phyloP scores from a whole-genome alignment of 2,888 invertebrate species.

The Hirtodrosophila duncani region DNA sequence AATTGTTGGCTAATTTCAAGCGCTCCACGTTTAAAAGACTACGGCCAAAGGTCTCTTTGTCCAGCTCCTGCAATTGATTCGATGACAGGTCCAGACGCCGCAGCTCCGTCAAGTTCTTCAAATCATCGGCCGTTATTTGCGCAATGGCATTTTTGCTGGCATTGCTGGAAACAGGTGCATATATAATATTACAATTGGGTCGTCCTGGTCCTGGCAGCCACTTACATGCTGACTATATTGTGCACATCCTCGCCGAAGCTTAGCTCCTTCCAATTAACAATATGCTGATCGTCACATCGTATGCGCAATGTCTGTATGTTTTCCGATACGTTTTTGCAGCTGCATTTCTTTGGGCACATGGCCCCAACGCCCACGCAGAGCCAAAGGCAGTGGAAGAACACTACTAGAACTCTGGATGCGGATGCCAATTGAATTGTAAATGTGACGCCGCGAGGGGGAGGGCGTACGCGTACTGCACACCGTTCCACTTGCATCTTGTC shows the following conservation, averaged over 20 bases:
- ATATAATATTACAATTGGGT: not conserved
- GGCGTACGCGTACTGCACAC: conserved; percentile 4
- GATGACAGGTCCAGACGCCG: conserved; percentile 84
- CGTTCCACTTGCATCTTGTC: conserved; percentile 11
- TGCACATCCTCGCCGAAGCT: conserved; percentile 70
- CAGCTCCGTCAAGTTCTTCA: conserved; percentile 85
- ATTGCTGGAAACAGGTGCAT: conserved; percentile 84
- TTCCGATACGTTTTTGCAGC: conserved; percentile 69
- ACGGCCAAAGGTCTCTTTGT: conserved; percentile 84
- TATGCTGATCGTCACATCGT: conserved; percentile 70
- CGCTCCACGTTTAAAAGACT: conserved; percentile 83
- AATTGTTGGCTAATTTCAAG: conserved; percentile 86
- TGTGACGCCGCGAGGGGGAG: too few relatives aligned
- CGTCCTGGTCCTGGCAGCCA: not conserved
- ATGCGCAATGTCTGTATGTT: conserved; percentile 70
- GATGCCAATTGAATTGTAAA: not conserved
- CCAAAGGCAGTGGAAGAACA: too few relatives aligned
- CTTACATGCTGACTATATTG: conserved; percentile 73
- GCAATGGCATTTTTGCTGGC: conserved; percentile 88
- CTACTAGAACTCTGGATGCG: too few relatives aligned
- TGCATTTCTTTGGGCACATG: conserved; percentile 72
- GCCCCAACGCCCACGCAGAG: conserved; percentile 32
- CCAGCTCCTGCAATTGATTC: conserved; percentile 85
- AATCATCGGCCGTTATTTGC: conserved; percentile 85
- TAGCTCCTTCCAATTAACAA: conserved; percentile 72